Evolutionary conservation across 23 tunicate genomes (phyloP), one percentile per base, ranked within the genome.

Genomic region (Trididemnum miniatum): DNA sequence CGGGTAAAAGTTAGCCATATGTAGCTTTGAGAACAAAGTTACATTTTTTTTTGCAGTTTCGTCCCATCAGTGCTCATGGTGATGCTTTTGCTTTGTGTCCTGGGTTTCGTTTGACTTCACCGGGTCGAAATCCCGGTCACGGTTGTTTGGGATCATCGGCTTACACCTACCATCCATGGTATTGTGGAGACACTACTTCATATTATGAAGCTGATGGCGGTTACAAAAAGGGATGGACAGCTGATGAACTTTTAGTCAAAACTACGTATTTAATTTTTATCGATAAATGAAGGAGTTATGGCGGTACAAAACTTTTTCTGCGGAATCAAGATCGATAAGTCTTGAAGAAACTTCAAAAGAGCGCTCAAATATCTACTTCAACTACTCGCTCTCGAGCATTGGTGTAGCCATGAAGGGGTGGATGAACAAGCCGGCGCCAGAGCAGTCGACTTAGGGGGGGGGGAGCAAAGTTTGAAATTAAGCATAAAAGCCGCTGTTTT

Each of bases 81-180:
- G 76, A 71, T 32, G 76, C 38, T 4, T 71, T 32, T 32, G 76
- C 76, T 28, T 28, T 71, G 38, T 71, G 76, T n/a, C 38, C 76
- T 71, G 76, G 76, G 39, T 9, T 28, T 9, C 15, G 38, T 7
- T 5, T 15, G 7, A 29, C 30, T 9, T 38, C 76, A 3, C 30
- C 38, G 30, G n/a, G 12, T 15, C 37, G 7, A 5, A 28, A 71
- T 71, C 76, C 76, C 5, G 39, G 27, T 7, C 12, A 28, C 36
- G 37, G 27, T 7, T 71, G 76, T 71, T 38, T 71, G 30, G 76
- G 76, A 71, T 71, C 76, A 5, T 28, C 76, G 5, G 76, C 38
- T 4, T 20, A 7, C 30, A 71, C 12, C 18, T 9, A 49, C 12
- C 57, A 49, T 49, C 12, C 12, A 12, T 18, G 18, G 12, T 49